Conservation (phyloP, 2,888 invertebrate genomes). For the Meghimatium bilineatum region DNA sequence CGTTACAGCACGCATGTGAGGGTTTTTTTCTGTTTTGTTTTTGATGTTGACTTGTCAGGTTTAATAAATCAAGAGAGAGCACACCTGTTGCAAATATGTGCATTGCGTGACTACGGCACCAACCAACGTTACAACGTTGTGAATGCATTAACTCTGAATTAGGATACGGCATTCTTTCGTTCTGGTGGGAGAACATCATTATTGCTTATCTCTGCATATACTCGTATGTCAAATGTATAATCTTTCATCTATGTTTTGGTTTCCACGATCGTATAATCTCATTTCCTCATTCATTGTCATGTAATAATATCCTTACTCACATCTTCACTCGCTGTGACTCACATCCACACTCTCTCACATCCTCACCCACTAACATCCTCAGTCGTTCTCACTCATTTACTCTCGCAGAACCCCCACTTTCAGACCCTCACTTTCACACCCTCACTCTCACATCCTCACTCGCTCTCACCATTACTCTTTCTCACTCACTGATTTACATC, state of each 20-base stretch:
- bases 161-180: neutral
- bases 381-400: neutral
- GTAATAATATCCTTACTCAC: neutral
- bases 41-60: neutral
- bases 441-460: neutral
- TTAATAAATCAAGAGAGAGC: neutral
- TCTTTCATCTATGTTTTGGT: no score
- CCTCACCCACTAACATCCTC: no score
- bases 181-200: no score
- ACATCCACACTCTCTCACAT: neutral
- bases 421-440: neutral
- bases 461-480: constrained; percentile 2
- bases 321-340: constrained; percentile 46
- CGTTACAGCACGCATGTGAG: neutral
- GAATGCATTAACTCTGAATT: neutral
- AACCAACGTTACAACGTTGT: neutral
- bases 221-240: no score
- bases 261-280: no score
- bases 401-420: no score
- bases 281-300: no score
- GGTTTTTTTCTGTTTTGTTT: neutral
- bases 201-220: no score
- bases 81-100: constrained; percentile 15
- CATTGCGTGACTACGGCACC: neutral
- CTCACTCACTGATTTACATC: neutral